These are phyloP conservation scores for Leucophora obtusa DNA, from an alignment of 2,888 invertebrate species.

Conservation along the genomic window DNA sequence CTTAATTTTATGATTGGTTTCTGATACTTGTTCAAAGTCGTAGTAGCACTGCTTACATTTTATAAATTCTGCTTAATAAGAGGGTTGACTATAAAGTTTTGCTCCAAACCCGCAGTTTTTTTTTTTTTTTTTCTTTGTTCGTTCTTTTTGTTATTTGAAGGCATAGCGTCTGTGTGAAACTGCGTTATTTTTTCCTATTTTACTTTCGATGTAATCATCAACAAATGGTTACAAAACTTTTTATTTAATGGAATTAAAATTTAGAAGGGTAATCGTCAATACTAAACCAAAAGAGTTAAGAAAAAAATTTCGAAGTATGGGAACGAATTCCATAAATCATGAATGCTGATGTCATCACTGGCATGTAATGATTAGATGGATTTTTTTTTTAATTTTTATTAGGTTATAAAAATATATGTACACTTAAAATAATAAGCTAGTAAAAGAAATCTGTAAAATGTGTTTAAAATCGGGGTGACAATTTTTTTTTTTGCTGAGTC, in stretches of 20 bases:
- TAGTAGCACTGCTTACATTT: background rate
- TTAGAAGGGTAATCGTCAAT: conserved; percentile 63
- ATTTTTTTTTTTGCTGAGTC: too few species aligned
- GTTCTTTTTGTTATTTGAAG: background rate
- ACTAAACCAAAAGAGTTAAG: conserved; percentile 30
- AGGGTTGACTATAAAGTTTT: conserved; percentile 26
- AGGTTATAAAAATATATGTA: background rate
- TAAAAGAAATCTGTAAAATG: too few species aligned
- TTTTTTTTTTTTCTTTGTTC: too few species aligned
- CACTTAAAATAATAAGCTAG: too few species aligned
- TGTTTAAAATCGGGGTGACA: too few species aligned
- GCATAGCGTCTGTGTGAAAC: conserved; percentile 41
- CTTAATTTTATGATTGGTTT: conserved; percentile 66
- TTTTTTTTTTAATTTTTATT: background rate
- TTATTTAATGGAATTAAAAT: conserved; percentile 64
- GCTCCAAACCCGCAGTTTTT: conserved; percentile 40
- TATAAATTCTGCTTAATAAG: background rate
- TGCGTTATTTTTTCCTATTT: conserved; percentile 16
- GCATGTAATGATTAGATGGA: background rate
- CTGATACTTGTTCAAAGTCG: conserved; percentile 53
- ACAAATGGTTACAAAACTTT: conserved; percentile 49
- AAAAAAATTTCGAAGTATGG: conserved; percentile 7
- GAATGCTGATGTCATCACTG: conserved; percentile 56
- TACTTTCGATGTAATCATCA: conserved; percentile 31
- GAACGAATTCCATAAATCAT: conserved; percentile 53